Evolutionary conservation across 1,140 invertebrate genomes (phyloP).

Genomic region (Drosophila funebris): DNA sequence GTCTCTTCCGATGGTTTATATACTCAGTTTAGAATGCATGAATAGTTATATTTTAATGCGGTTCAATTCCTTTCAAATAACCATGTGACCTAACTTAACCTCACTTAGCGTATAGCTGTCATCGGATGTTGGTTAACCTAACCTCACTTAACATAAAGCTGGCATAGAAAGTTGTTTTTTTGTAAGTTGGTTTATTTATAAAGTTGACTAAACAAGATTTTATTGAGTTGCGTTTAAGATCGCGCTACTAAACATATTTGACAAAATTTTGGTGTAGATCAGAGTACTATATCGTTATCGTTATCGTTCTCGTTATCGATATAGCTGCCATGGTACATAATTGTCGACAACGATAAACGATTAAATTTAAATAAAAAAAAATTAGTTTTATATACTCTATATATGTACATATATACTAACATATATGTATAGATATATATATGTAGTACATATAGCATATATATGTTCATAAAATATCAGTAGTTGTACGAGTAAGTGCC

Average conservation of each 20-base stretch:
- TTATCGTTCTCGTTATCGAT: neutral
- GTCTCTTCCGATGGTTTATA: too few relatives aligned
- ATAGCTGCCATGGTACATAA: neutral
- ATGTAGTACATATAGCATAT: too few relatives aligned
- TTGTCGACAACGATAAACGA: neutral
- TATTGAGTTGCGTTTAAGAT: neutral
- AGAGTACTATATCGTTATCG: neutral
- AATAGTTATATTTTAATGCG: too few relatives aligned
- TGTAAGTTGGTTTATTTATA: slow-evolving; percentile 1
- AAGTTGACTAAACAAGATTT: slow-evolving; percentile 10
- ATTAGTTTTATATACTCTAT: neutral
- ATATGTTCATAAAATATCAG: slow-evolving; percentile 11
- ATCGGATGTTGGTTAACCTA: neutral
- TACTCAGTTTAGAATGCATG: too few relatives aligned
- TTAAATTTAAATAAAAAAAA: slow-evolving; percentile 5
- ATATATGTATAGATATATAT: too few relatives aligned
- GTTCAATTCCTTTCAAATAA: too few relatives aligned
- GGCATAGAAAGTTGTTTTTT: neutral
- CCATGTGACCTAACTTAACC: neutral
- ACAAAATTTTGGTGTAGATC: slow-evolving; percentile 1
- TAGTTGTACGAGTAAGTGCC: slow-evolving; percentile 34
- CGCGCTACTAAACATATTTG: slow-evolving; percentile 1
- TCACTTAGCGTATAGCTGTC: neutral
- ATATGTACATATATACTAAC: too few relatives aligned
- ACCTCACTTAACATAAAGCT: neutral